Evolutionary conservation across 2,113 vertebrate species (phyloP), one percentile per base, ranked within the genome.

Genomic region (Phrynosoma platyrhinos): DNA sequence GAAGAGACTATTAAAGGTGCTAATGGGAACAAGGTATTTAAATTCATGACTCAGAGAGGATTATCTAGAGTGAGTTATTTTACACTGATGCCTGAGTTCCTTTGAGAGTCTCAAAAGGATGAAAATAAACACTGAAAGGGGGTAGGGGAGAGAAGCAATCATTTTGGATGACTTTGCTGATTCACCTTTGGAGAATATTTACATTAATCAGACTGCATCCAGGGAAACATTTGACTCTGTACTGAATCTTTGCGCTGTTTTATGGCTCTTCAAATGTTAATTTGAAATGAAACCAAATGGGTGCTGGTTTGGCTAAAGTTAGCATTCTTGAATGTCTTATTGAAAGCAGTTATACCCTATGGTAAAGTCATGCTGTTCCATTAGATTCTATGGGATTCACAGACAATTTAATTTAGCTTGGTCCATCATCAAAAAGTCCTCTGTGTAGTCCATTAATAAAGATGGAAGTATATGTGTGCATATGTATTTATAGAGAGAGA

Each of bases 21-120:
- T 96, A 94, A 94, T 93, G 91, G 93, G 95, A 94, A 93, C 78
- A 78, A 95, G 89, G 92, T 88, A 87, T 94, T 94, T 89, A 91
- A 95, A 94, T 13, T 88, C 92, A 94, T 94, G 92, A 92, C 88
- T 95, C 93, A 91, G 91, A 68, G 71, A 42, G 71, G 93, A 93
- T 92, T 94, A 94, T 92, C 87, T 90, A 79, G 92, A 96, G 93
- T 58, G 90, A 85, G 78, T 95, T 94, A 88, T 89, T 92, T 93
- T 93, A 69, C 92, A 94, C 87, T 86, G 91, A 90, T 88, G 90
- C 64, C 0, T 89, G 68, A 91, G 87, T 91, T 89, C 82, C 84
- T 93, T 78, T 0, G 58, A 93, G 94, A 81, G 69, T 91, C 1
- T 88, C 0, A 0, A 36, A 83, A 84, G 88, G 71, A 90, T 74